Evolutionary conservation across 2,113 vertebrate genomes (phyloP).

Genomic region (Phoenicopterus ruber): DNA sequence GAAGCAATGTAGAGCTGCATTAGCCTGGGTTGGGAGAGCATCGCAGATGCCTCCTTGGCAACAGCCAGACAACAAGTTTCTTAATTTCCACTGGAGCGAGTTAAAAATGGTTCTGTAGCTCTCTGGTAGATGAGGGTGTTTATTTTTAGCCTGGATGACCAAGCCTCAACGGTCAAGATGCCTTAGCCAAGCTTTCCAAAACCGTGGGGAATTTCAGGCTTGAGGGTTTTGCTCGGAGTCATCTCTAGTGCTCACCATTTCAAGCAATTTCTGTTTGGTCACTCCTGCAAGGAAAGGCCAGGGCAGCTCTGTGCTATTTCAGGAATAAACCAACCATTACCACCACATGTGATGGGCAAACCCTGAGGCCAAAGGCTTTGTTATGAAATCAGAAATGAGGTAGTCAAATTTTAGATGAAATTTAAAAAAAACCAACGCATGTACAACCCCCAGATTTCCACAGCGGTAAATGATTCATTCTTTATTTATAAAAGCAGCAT

Average conservation of each 20-base stretch:
- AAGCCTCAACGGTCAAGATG: not conserved
- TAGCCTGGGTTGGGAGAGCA: not conserved
- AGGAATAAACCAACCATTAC: not conserved
- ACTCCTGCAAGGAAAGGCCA: not conserved
- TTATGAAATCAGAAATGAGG: not conserved
- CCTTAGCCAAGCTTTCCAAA: not conserved
- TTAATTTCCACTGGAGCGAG: not conserved
- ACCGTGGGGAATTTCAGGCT: not conserved
- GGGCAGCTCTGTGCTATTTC: not conserved
- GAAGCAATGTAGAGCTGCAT: not conserved
- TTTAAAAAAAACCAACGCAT: not conserved
- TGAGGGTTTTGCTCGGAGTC: not conserved
- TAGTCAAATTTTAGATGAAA: not conserved
- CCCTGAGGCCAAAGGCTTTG: not conserved
- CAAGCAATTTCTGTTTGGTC: not conserved
- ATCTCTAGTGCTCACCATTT: not conserved
- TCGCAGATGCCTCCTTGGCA: not conserved
- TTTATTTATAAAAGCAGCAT: not conserved
- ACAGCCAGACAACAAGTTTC: not conserved
- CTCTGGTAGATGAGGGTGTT: not conserved
- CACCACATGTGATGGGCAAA: not conserved
- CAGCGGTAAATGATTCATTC: not conserved
- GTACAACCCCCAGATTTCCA: not conserved
- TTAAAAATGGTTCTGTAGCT: not conserved
- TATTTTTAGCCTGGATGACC: conserved; percentile 1